These are phyloP conservation scores for Solenopsis fugax DNA, from an alignment of 1,140 invertebrate genomes.

Conservation along the genomic window DNA sequence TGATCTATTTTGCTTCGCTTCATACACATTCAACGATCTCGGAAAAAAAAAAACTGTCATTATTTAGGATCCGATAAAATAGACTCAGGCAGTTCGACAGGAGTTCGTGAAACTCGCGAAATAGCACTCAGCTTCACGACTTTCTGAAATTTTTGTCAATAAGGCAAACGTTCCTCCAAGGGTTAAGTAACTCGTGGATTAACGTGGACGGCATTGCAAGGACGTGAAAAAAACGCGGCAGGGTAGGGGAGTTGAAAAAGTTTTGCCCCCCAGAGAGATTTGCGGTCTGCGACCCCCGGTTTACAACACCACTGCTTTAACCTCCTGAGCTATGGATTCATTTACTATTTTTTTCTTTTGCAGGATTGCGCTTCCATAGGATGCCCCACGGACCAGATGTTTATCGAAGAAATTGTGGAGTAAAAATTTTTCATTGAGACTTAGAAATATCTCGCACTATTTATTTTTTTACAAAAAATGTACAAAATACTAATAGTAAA, in stretches of 20 bases:
- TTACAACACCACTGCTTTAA: constrained; percentile 97
- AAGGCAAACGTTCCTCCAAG: constrained; percentile 54
- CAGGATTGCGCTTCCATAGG: neutral
- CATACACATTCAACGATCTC: neutral
- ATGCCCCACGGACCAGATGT: neutral
- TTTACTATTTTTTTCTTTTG: constrained; percentile 44
- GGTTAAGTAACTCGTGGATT: constrained; percentile 58
- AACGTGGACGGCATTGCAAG: constrained; percentile 37
- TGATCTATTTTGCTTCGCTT: neutral
- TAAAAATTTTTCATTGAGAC: constrained; percentile 4
- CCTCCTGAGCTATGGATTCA: constrained; percentile 94
- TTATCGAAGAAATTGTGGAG: neutral
- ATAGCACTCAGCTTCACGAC: constrained; percentile 25
- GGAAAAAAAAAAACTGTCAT: neutral
- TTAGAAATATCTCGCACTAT: neutral
- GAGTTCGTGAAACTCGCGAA: constrained; percentile 39
- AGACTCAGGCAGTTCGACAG: neutral
- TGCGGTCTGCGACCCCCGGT: constrained; percentile 95
- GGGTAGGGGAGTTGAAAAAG: constrained; percentile 66
- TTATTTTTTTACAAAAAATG: neutral
- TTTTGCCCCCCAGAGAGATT: constrained; percentile 91
- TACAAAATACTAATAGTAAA: constrained; percentile 12
- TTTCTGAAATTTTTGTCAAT: constrained; percentile 58
- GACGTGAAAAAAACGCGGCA: constrained; percentile 33
- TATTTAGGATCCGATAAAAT: neutral